Evolutionary conservation across 2,797 vertebrate species (phyloP).

Genomic region (Sebastiscus albofasciatus): DNA sequence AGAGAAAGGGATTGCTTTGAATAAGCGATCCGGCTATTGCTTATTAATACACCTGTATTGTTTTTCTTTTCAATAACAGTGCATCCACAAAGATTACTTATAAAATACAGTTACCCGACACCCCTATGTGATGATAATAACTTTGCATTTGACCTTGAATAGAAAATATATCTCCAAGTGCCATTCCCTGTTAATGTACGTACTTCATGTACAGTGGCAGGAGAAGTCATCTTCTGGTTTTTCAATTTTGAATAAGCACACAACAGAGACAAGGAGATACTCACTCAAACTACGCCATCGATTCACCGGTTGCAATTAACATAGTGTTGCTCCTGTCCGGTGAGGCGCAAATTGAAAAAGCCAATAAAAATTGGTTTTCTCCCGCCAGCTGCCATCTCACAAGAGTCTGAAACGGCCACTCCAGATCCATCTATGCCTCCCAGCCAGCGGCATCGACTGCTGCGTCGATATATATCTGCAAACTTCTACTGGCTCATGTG

Average conservation of each 20-base stretch:
- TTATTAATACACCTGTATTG: not conserved
- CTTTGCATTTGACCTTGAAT: constrained; percentile 3
- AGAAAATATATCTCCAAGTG: not conserved
- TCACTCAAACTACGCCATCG: constrained; percentile 41
- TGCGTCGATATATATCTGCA: constrained; percentile 68
- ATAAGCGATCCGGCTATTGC: not conserved
- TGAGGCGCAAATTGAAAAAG: constrained; percentile 65
- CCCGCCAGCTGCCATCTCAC: constrained; percentile 37
- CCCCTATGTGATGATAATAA: not conserved
- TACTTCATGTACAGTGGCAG: not conserved
- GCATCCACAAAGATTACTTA: not conserved
- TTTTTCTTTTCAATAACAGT: not conserved
- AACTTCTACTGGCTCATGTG: constrained; percentile 62
- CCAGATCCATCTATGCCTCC: constrained; percentile 38
- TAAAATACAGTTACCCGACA: not conserved
- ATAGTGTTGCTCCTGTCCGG: constrained; percentile 43
- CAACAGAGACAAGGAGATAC: constrained; percentile 22
- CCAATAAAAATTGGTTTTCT: constrained; percentile 67
- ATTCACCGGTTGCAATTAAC: constrained; percentile 65
- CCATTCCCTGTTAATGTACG: not conserved
- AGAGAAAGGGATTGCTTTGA: not conserved
- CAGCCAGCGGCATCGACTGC: constrained; percentile 56
- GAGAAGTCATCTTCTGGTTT: not conserved
- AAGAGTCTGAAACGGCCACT: constrained; percentile 44
- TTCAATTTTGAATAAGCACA: constrained; percentile 26